Conservation (phyloP, 1,140 invertebrate species). For the Dolichoris vasculosae region DNA sequence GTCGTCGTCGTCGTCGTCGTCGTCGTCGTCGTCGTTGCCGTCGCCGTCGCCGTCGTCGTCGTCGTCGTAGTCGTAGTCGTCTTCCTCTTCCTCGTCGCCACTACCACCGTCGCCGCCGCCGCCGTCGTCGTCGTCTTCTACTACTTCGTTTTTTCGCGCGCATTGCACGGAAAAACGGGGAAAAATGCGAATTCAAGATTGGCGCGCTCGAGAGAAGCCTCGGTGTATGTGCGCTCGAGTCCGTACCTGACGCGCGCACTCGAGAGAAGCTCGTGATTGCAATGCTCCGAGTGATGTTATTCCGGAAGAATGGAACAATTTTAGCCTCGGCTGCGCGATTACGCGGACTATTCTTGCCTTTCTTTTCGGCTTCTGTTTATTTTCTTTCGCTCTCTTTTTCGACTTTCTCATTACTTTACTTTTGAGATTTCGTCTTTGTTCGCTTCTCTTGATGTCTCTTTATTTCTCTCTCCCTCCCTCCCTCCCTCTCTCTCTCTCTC, state of each 20-base stretch:
- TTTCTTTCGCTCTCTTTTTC: slow-evolving; percentile 23
- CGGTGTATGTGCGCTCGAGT: not conserved
- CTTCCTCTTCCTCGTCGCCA: not conserved
- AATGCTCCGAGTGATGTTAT: slow-evolving; percentile 31
- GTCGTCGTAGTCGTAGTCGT: not conserved
- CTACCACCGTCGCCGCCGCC: not conserved
- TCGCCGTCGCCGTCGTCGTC: not conserved
- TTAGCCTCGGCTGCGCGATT: slow-evolving; percentile 31
- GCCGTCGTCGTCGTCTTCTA: not conserved
- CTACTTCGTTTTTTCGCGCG: slow-evolving; percentile 15
- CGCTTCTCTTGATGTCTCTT: not conserved
- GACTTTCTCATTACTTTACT: slow-evolving; percentile 5
- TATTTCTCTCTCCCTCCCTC: not conserved
- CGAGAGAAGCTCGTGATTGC: slow-evolving; percentile 32
- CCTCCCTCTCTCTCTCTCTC: slow-evolving; percentile 10
- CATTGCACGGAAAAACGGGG: not conserved
- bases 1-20: not conserved
- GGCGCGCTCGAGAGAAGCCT: not conserved
- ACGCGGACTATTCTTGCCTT: slow-evolving; percentile 15
- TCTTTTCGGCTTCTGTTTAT: not conserved
- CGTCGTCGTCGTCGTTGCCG: not conserved
- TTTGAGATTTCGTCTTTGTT: not conserved
- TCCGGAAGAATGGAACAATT: slow-evolving; percentile 32
- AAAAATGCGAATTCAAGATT: slow-evolving; percentile 29
- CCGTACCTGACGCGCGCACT: not conserved